phyloP scores from a whole-genome alignment of 2,888 invertebrate genomes.

The Nycteola revayana region DNA sequence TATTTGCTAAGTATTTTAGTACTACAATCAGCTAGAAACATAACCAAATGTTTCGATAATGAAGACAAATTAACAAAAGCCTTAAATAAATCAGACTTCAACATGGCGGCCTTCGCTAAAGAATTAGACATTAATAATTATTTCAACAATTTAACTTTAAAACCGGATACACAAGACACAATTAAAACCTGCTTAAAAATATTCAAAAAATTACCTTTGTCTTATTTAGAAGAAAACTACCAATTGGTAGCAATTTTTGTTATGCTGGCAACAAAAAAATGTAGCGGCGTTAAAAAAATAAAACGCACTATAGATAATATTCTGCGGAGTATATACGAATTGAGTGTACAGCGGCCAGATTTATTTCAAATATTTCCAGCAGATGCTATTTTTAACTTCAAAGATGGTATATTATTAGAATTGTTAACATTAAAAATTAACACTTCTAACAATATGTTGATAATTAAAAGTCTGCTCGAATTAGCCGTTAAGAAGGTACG shows the following conservation, averaged over 20 bases:
- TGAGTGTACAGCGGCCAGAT: constrained; percentile 65
- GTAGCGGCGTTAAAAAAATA: constrained; percentile 55
- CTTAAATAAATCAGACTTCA: constrained; percentile 52
- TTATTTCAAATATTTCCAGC: constrained; percentile 65
- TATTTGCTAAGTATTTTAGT: constrained; percentile 50
- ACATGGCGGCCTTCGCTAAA: constrained; percentile 48
- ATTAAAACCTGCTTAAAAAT: constrained; percentile 51
- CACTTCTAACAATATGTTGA: constrained; percentile 49
- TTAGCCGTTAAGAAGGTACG: constrained; percentile 66
- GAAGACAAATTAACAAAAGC: constrained; percentile 52
- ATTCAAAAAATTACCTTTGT: constrained; percentile 53
- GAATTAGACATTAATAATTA: constrained; percentile 42
- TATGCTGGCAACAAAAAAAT: constrained; percentile 59
- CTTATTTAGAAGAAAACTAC: constrained; percentile 64
- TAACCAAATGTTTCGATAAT: constrained; percentile 55
- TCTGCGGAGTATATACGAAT: constrained; percentile 60
- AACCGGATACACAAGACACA: constrained; percentile 37
- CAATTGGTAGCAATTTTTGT: constrained; percentile 64
- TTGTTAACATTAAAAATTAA: constrained; percentile 61
- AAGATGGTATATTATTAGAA: constrained; percentile 50
- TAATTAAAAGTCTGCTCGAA: constrained; percentile 60
- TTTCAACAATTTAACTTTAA: constrained; percentile 40
- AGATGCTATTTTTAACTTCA: constrained; percentile 57
- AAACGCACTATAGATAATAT: constrained; percentile 50
- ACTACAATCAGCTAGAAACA: constrained; percentile 54